These are phyloP conservation scores for Hylia prasina DNA, from an alignment of 2,113 vertebrate genomes.

Conservation along the genomic window DNA sequence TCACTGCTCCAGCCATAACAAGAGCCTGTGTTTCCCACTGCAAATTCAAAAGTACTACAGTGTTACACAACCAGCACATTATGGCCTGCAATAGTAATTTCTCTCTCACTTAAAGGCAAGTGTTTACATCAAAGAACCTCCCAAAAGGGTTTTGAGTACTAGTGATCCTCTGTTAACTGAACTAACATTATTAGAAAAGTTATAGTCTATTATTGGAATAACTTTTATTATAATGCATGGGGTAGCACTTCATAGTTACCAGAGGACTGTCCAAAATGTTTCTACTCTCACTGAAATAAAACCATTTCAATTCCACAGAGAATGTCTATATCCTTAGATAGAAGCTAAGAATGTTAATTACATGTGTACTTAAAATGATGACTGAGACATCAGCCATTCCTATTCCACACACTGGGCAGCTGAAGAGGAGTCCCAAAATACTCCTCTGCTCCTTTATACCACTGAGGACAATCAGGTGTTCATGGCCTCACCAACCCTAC, in stretches of 20 bases:
- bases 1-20: not conserved
- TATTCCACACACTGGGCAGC: not conserved
- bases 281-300: not conserved
- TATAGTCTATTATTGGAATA: not conserved
- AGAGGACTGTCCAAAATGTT: not conserved
- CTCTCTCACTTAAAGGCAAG: not conserved
- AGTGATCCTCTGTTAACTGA: not conserved
- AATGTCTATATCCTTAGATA: not conserved
- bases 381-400: not conserved
- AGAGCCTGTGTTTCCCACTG: not conserved
- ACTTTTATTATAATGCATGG: not conserved
- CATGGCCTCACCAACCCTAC: not conserved
- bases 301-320: not conserved
- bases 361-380: not conserved
- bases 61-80: not conserved
- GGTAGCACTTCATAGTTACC: not conserved
- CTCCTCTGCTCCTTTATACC: not conserved
- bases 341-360: not conserved
- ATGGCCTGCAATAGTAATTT: not conserved
- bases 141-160: not conserved
- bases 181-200: not conserved
- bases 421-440: not conserved
- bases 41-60: not conserved
- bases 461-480: not conserved
- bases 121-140: conserved; percentile 6